These are phyloP conservation scores for Empis stercorea DNA, from an alignment of 2,888 invertebrate species.

Conservation along the genomic window DNA sequence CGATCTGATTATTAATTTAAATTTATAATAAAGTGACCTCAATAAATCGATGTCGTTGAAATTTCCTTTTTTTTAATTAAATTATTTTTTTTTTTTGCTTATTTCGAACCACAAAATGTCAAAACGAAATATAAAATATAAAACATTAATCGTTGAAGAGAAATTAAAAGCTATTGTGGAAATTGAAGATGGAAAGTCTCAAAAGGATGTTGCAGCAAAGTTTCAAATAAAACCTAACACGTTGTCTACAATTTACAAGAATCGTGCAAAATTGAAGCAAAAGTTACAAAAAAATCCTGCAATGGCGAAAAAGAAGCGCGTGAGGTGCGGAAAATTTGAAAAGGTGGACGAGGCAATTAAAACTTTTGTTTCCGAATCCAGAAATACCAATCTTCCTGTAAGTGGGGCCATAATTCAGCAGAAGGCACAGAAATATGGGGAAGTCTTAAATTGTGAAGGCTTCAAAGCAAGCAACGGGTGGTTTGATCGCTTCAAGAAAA, in stretches of 20 bases:
- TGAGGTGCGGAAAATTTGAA: neutral
- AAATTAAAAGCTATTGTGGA: neutral
- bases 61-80: too few species aligned
- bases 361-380: neutral
- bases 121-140: too few species aligned
- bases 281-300: neutral
- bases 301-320: neutral
- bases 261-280: neutral
- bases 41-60: too few species aligned
- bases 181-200: neutral
- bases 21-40: too few species aligned
- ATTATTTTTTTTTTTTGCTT: too few species aligned
- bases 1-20: too few species aligned
- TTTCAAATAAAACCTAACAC: neutral
- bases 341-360: neutral
- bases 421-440: neutral
- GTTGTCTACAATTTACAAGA: neutral
- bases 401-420: neutral
- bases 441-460: conserved; percentile 2
- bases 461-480: conserved; percentile 14
- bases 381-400: neutral
- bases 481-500: conserved; percentile 14
- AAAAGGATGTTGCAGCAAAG: neutral
- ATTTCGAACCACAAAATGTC: too few species aligned
- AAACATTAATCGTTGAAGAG: neutral